A percentile compares a stretch with the other conserved stretches of the same genome.
Evolutionary conservation across 2,113 vertebrate genomes (phyloP).

Genomic region (Hypanus sabinus): DNA sequence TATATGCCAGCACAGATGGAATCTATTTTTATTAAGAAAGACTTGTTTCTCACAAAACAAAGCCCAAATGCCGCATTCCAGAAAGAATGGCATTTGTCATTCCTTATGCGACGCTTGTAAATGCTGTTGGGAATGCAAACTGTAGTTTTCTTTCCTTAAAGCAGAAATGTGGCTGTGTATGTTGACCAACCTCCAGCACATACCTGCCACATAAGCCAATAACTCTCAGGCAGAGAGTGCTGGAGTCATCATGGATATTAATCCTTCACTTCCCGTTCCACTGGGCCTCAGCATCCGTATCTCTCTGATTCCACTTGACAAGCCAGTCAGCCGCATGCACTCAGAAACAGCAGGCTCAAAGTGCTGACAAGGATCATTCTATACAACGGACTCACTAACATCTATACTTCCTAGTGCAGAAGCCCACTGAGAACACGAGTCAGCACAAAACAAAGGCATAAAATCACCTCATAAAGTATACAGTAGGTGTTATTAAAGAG

Average conservation of each 20-base stretch:
- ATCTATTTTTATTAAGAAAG: slow-evolving; percentile 40
- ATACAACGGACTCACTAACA: neutral
- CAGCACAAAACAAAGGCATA: slow-evolving; percentile 17
- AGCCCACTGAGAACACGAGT: neutral
- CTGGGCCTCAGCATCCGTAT: neutral
- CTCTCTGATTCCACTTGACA: neutral
- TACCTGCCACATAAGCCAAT: neutral
- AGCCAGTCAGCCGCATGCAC: neutral
- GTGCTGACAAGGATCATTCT: neutral
- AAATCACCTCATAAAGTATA: neutral
- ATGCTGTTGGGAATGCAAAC: neutral
- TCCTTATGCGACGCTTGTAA: neutral
- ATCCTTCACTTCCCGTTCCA: neutral
- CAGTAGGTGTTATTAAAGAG: neutral
- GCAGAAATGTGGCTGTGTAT: neutral
- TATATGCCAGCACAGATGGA: slow-evolving; percentile 67
- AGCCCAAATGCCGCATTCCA: slow-evolving; percentile 4
- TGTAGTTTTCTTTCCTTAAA: neutral
- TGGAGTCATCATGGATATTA: neutral
- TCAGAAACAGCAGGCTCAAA: neutral
- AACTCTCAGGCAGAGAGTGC: neutral
- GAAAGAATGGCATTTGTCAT: slow-evolving; percentile 27
- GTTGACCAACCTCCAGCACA: neutral
- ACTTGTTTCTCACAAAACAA: neutral
- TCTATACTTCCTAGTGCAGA: neutral